Evolutionary conservation across 2,113 vertebrate genomes (phyloP), one percentile per base, ranked within the genome.

Genomic region (Notarius lentiginosus): DNA sequence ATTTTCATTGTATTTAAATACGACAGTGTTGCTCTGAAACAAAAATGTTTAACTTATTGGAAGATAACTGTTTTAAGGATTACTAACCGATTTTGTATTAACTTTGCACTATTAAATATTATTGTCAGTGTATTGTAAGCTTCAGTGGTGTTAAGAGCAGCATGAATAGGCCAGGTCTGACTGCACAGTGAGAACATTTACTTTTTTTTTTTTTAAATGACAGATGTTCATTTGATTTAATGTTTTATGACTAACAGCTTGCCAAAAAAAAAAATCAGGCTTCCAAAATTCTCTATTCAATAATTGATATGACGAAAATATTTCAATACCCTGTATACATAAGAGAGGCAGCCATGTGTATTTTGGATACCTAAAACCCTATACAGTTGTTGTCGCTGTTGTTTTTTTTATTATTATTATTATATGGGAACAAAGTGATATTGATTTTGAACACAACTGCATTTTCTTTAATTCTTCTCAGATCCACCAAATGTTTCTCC

Each of bases 71-170:
- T 94, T 93, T 91, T 79, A 70, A 34, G 86, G 89, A 87, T 79
- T 88, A 90, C 87, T 89, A 91, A 87, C 86, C 65, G 70, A 90
- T 82, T 84, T 90, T 85, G 79, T 93, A 92, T 89, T 89, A 91
- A 92, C 85, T 93, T 95, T 95, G 94, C 93, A 95, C 94, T 94
- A 94, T 91, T 91, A 90, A 90, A 79, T 89, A 65, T 83, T 41
- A 80, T 70, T 83, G 51, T 61, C 89, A 58, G 14, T 53, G 56
- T 60, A 88, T 87, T 86, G 90, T 82, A 91, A 87, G 91, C 91
- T 82, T 49, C 82, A 81, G 14, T 83, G 73, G 89, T n/a, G 79
- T 90, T 80, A 30, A 47, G 49, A 86, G 63, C 7, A 70, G 63
- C 6, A 53, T 86, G 55, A 79, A 68, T n/a, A 68, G 47, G 27